Conservation (phyloP, 2,113 vertebrate genomes). For the Pseudolaguvia tuberculata region DNA sequence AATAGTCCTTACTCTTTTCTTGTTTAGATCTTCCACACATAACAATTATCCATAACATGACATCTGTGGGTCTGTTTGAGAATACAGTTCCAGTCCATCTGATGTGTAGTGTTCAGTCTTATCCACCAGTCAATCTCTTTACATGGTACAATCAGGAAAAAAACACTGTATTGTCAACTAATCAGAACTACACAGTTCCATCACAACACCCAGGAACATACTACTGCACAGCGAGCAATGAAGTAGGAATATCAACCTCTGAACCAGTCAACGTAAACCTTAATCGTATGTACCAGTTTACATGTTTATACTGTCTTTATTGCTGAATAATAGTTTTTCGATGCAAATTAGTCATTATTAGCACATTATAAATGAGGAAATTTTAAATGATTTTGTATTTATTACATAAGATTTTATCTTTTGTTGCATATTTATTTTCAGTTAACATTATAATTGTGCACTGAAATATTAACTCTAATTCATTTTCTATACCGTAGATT, state of each 20-base stretch:
- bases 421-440: neutral
- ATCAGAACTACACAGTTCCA: constrained; percentile 40
- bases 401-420: neutral
- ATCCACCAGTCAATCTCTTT: constrained; percentile 36
- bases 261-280: constrained; percentile 20
- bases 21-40: constrained; percentile 55
- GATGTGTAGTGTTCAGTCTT: constrained; percentile 51
- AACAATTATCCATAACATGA: constrained; percentile 44
- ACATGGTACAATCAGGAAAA: constrained; percentile 49
- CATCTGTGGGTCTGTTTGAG: neutral
- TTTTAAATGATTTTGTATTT: neutral
- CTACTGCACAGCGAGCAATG: constrained; percentile 57
- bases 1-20: neutral
- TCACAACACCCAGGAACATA: constrained; percentile 52
- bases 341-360: neutral
- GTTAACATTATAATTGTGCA: neutral
- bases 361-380: neutral
- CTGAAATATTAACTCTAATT: neutral
- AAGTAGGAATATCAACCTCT: constrained; percentile 16
- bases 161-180: fast-evolving
- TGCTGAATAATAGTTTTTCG: neutral
- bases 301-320: neutral
- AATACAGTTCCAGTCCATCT: constrained; percentile 27
- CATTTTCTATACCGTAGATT: constrained; percentile 31
- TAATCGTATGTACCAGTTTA: constrained; percentile 47